Conservation (phyloP, 2,113 vertebrate genomes). For the Marmota monax region DNA sequence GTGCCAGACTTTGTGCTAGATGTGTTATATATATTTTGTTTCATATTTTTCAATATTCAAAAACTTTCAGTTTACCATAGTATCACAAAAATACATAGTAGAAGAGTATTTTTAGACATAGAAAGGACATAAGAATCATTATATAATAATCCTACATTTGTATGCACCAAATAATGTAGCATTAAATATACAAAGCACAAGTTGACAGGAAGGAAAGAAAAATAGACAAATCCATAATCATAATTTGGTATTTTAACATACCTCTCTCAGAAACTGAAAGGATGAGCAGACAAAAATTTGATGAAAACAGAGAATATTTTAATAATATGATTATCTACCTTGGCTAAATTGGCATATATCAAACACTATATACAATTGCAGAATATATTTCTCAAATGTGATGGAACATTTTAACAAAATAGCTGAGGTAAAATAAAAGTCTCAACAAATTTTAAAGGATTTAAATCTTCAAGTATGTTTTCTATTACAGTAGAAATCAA, state of each 20-base stretch:
- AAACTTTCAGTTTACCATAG: not conserved
- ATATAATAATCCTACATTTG: no score
- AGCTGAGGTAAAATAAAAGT: conserved; percentile 18
- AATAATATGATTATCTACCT: not conserved
- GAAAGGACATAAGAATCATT: not conserved
- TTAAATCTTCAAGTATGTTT: not conserved
- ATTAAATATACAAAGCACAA: not conserved
- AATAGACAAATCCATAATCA: not conserved
- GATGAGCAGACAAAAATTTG: not conserved
- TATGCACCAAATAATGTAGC: not conserved
- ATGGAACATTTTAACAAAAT: conserved; percentile 11
- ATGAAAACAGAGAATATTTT: not conserved
- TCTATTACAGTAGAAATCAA: not conserved
- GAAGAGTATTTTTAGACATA: not conserved
- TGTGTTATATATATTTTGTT: not conserved
- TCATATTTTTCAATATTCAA: conserved; percentile 27
- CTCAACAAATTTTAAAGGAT: not conserved
- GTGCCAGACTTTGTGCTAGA: not conserved
- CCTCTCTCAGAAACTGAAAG: not conserved
- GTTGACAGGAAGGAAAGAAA: not conserved
- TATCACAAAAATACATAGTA: not conserved
- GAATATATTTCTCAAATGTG: not conserved
- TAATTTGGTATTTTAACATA: not conserved
- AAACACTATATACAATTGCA: not conserved
- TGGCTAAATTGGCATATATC: not conserved